Evolutionary conservation across 1,140 invertebrate genomes (phyloP).

Genomic region (Bombus waltoni): DNA sequence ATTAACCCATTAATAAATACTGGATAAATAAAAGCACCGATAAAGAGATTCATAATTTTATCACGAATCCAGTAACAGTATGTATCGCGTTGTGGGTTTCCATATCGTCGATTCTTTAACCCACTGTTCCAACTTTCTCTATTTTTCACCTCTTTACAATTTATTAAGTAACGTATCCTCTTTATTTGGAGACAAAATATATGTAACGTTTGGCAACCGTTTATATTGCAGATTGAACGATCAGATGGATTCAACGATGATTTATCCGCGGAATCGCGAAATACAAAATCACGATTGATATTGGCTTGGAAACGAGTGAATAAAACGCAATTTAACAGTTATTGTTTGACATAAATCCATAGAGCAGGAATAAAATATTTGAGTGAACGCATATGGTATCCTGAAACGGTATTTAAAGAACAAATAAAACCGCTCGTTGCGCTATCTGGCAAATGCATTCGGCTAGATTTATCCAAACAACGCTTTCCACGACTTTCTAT

Average conservation of each 20-base stretch:
- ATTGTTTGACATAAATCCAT: slow-evolving; percentile 3
- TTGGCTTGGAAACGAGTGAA: not conserved
- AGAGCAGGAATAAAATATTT: slow-evolving; percentile 9
- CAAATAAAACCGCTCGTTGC: not conserved
- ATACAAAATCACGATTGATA: not conserved
- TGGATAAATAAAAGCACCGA: not conserved
- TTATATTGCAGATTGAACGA: not conserved
- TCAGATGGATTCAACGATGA: not conserved
- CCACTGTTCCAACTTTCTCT: no score
- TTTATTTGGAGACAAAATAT: not conserved
- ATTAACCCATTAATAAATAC: not conserved
- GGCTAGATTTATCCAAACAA: not conserved
- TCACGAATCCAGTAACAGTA: not conserved
- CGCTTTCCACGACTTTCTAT: not conserved
- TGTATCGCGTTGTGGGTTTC: not conserved
- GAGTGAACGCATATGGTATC: not conserved
- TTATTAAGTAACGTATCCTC: not conserved
- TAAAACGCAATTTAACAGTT: not conserved
- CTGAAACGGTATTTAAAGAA: slow-evolving; percentile 10
- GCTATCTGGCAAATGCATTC: not conserved
- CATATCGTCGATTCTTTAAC: not conserved
- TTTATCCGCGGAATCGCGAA: not conserved
- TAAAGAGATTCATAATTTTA: not conserved
- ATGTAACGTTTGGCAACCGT: not conserved
- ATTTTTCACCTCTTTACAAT: not conserved